Evolutionary conservation across 2,888 invertebrate genomes (phyloP).

Genomic region (Phymatocera aterrima): DNA sequence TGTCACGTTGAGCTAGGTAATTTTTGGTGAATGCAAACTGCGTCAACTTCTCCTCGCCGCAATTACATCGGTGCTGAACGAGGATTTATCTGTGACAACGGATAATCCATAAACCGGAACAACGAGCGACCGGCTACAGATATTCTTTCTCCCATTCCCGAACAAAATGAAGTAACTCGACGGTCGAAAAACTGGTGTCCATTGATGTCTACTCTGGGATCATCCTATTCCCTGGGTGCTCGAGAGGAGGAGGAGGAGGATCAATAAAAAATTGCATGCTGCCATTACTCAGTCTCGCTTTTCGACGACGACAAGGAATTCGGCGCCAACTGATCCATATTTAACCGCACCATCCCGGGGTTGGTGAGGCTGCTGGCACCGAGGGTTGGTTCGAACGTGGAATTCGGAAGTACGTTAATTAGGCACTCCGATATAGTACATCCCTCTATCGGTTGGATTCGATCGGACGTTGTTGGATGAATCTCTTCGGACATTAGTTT

Average conservation of each 20-base stretch:
- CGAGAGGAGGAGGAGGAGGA: background rate
- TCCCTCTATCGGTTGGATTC: background rate
- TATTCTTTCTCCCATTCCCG: no score
- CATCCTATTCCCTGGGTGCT: background rate
- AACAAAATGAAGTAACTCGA: no score
- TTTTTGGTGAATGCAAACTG: background rate
- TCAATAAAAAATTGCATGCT: background rate
- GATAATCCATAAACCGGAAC: no score
- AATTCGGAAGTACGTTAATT: constrained; percentile 17
- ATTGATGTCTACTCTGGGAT: background rate
- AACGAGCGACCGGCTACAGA: no score
- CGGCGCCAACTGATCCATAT: constrained; percentile 21
- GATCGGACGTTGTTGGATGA: background rate
- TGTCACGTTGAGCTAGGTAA: background rate
- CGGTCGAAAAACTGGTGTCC: background rate
- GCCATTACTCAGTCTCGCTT: constrained; percentile 10
- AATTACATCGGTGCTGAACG: background rate
- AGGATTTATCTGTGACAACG: background rate
- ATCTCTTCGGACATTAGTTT: background rate
- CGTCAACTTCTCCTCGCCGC: background rate
- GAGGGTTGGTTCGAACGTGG: constrained; percentile 7
- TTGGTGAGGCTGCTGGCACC: background rate
- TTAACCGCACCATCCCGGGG: background rate
- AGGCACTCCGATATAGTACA: background rate
- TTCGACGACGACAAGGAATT: constrained; percentile 12